Base-by-base conservation (phyloP, 2,797 vertebrate genomes). In the Chelon auratus region DNA sequence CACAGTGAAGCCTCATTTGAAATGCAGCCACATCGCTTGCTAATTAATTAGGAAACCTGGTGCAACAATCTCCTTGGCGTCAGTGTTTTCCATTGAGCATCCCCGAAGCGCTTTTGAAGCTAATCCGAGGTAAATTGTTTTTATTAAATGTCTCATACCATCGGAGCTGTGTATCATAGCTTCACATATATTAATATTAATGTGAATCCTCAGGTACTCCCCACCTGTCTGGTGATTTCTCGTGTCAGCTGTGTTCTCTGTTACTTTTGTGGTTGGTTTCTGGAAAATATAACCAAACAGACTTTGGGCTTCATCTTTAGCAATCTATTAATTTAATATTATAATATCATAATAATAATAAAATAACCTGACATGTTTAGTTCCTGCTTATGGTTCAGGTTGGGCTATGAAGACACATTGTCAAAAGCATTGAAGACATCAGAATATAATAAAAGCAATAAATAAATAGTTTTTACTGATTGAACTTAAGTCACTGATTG, bases 41-140 rank as follows among this genome's bases (percentile, higher is more conserved):
- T 63, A 47, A 68, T 72, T 62, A 50, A 68, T 39, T 18, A 14
- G 26, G 69, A 67, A 70, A 48, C 45, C 43, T 33, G 39, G 43
- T 20, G 40, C 57, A 33, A 22, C 20, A n/a, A 7, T 17, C 26
- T 48, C 52, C 39, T 48, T 69, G 55, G 18, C 11, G 3, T 51
- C 40, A 11, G 4, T 43, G 11, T 43, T 62, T 40, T 42, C 2
- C 15, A 24, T 43, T 3, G 7, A 4, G 56, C 17, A 2, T 20
- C 15, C 40, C 48, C 48, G 33, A 39, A 52, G 62, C 55, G 53
- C 0, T 4, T 68, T 57, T 40, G 13, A 78, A 48, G 36, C 65
- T 58, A 45, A 45, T 57, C 33, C 22, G 33, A 6, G 0, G 2
- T 45, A 53, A 60, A 57, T 36, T 3, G 18, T 62, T 77, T 61